Evolutionary conservation across 2,797 vertebrate genomes (phyloP), one percentile per base, ranked within the genome.

Genomic region (Zenarchopterus dispar): DNA sequence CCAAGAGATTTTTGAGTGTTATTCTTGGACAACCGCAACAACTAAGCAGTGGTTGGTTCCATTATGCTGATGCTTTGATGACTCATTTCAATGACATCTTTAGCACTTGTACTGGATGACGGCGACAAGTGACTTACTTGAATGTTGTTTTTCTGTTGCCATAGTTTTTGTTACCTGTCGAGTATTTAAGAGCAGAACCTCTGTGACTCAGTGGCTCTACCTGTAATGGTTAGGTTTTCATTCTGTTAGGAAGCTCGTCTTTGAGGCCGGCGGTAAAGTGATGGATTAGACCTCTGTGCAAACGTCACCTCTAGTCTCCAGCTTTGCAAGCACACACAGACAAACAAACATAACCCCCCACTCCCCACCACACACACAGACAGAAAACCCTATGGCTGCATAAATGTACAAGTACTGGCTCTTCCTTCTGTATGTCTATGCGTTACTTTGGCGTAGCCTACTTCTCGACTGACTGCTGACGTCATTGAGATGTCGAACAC

Each of bases 291-390:
- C 67, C 44, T 51, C 56, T 59, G 58, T 82, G 81, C 87, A 76
- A 87, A 67, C 71, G 84, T 90, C 84, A 86, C 86, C 83, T 92
- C 89, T 91, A 67, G 70, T 67, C 67, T 56, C 57, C 62, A 60
- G 66, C 73, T 70, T 82, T 71, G 50, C 51, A 73, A 68, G 46
- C 22, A 17, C 33, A 59, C 19, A 60, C 60, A 65, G 46, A 54
- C 53, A 67, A 36, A 36, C 28, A 56, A 53, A 26, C 23, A 41
- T n/a, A n/a, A n/a, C n/a, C n/a, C n/a, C n/a, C n/a, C n/a, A n/a
- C n/a, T 19, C 45, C 21, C 26, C 63, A 50, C 57, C 43, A 60
- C 49, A 41, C 59, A 73, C 62, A 67, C 5, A 56, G 53, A 64
- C 13, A 65, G 28, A 33, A 24, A 50, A 49, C 66, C 72, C 69